Evolutionary conservation across 2,888 invertebrate species (phyloP).

Genomic region (Icerya purchasi): DNA sequence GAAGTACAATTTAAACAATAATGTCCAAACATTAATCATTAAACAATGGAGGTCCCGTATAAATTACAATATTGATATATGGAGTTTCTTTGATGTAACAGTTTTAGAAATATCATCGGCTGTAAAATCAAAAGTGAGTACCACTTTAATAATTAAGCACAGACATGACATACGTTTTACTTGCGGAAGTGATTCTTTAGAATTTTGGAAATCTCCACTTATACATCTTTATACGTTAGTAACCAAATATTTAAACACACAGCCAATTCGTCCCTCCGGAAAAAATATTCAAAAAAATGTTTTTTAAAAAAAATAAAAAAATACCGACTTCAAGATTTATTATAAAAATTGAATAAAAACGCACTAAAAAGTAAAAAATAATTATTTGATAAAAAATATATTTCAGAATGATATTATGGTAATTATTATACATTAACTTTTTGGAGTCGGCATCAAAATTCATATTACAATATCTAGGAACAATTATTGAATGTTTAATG

Average conservation of each 20-base stretch:
- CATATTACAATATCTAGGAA: too few species aligned
- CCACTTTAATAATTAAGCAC: not conserved
- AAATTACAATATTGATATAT: not conserved
- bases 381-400: too few species aligned
- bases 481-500: too few species aligned
- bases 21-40: not conserved
- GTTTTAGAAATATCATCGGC: not conserved
- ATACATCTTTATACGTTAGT: not conserved
- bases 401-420: too few species aligned
- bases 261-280: not conserved
- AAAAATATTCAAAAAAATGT: not conserved
- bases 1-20: not conserved
- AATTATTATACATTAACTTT: too few species aligned
- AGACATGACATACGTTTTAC: not conserved
- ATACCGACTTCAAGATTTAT: too few species aligned
- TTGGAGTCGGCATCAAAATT: too few species aligned
- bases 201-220: not conserved
- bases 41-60: too few species aligned
- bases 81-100: not conserved
- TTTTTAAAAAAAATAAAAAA: not conserved
- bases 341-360: too few species aligned
- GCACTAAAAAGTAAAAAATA: too few species aligned
- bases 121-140: not conserved
- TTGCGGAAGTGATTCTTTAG: not conserved
- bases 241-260: not conserved